Evolutionary conservation across 1,140 invertebrate species (phyloP).

Genomic region (Aphelinus atriplicis): DNA sequence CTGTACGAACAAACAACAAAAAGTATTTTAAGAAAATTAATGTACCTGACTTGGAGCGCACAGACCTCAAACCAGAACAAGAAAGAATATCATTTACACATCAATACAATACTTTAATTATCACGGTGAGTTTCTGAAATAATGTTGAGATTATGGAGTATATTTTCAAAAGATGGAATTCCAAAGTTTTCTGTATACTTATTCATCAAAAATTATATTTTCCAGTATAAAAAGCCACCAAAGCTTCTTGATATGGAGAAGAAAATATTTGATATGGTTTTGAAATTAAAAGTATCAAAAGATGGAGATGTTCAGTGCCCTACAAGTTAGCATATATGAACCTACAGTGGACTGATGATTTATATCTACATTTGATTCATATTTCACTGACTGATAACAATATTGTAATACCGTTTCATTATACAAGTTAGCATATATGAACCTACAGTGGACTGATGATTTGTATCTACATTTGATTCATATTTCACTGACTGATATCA

Average conservation of each 20-base stretch:
- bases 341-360: too few relatives aligned
- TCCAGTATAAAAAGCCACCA: constrained; percentile 79
- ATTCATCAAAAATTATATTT: constrained; percentile 46
- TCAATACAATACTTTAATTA: constrained; percentile 81
- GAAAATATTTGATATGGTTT: constrained; percentile 67
- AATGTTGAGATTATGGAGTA: too few relatives aligned
- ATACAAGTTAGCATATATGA: too few relatives aligned
- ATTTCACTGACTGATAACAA: too few relatives aligned
- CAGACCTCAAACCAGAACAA: constrained; percentile 71
- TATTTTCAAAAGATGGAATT: too few relatives aligned
- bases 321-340: constrained; percentile 57
- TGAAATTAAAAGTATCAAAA: constrained; percentile 66
- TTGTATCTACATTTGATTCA: too few relatives aligned
- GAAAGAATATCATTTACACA: constrained; percentile 73
- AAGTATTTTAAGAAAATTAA: constrained; percentile 83
- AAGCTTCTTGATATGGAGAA: constrained; percentile 77
- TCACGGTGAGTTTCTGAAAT: constrained; percentile 67
- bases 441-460: too few relatives aligned
- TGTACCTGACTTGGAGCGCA: constrained; percentile 76
- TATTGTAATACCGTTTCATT: too few relatives aligned
- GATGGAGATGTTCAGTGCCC: constrained; percentile 67
- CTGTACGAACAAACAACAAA: constrained; percentile 79
- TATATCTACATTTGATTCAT: too few relatives aligned
- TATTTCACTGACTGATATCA: too few relatives aligned
- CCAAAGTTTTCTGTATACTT: neutral